phyloP scores from a whole-genome alignment of 2,113 vertebrate species.

The Alaudala cheleensis region DNA sequence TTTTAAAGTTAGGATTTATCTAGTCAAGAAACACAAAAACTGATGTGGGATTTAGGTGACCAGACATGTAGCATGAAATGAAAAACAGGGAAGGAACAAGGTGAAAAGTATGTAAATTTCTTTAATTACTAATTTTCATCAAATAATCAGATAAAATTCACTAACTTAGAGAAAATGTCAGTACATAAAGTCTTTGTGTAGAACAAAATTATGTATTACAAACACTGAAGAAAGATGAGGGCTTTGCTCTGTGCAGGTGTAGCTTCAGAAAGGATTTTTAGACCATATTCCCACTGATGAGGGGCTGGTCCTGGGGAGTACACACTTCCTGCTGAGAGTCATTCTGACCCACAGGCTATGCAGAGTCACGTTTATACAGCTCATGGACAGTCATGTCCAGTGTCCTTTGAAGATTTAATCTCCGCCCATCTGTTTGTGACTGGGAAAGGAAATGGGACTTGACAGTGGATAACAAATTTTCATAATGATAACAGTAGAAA shows the following conservation, averaged over 20 bases:
- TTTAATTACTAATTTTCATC: not conserved
- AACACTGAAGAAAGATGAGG: not conserved
- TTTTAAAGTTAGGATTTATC: not conserved
- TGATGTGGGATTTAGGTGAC: not conserved
- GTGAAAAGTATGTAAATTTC: not conserved
- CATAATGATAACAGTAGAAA: not conserved
- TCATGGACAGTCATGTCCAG: not conserved
- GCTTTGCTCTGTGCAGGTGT: not conserved
- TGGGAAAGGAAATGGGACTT: not conserved
- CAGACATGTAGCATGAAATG: not conserved
- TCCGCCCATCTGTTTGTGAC: not conserved
- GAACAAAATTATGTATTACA: not conserved
- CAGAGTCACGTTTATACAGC: not conserved
- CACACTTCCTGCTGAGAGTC: not conserved
- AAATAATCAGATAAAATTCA: not conserved
- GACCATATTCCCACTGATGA: rapidly evolving
- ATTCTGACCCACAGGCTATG: not conserved
- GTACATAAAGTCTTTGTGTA: not conserved
- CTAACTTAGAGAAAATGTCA: not conserved
- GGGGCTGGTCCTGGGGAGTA: not conserved
- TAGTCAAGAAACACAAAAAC: not conserved
- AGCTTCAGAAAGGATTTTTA: not conserved
- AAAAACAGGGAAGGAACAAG: not conserved
- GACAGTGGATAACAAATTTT: not conserved
- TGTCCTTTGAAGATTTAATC: not conserved